Conservation (phyloP, 1,140 invertebrate species). For the Monomorium pharaonis region DNA sequence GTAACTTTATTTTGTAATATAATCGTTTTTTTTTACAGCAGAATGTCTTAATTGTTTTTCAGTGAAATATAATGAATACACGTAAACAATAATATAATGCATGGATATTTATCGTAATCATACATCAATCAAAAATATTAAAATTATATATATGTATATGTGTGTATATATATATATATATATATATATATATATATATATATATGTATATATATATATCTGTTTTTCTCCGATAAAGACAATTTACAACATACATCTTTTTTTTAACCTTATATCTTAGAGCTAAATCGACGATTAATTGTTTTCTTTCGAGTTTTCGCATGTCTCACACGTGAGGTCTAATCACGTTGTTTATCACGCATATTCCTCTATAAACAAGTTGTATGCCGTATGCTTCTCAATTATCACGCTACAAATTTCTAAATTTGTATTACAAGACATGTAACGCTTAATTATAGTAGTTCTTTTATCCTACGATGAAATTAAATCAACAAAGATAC, state of each 20-base stretch:
- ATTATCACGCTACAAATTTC: conserved; percentile 75
- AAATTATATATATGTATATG: conserved; percentile 70
- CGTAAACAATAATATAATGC: conserved; percentile 78
- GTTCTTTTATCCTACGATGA: conserved; percentile 37
- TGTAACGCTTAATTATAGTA: conserved; percentile 53
- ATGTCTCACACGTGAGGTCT: conserved; percentile 57
- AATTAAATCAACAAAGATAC: conserved; percentile 53
- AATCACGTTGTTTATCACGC: conserved; percentile 57
- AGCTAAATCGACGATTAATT: conserved; percentile 75
- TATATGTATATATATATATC: conserved; percentile 50
- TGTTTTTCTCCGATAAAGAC: conserved; percentile 67
- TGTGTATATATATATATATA: conserved; percentile 49
- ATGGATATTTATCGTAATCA: conserved; percentile 73
- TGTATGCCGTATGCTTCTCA: conserved; percentile 70
- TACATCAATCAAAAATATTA: conserved; percentile 78
- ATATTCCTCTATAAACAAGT: conserved; percentile 70
- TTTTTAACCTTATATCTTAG: conserved; percentile 66
- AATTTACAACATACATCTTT: conserved; percentile 78
- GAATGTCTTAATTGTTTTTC: conserved; percentile 70
- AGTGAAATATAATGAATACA: conserved; percentile 76
- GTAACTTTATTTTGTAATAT: conserved; percentile 78
- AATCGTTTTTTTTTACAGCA: conserved; percentile 76
- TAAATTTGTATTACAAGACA: conserved; percentile 74
- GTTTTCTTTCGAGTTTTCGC: conserved; percentile 61
- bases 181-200: conserved; percentile 50